Conservation (phyloP, 2,113 vertebrate species). For the Halcyon malimbica region DNA sequence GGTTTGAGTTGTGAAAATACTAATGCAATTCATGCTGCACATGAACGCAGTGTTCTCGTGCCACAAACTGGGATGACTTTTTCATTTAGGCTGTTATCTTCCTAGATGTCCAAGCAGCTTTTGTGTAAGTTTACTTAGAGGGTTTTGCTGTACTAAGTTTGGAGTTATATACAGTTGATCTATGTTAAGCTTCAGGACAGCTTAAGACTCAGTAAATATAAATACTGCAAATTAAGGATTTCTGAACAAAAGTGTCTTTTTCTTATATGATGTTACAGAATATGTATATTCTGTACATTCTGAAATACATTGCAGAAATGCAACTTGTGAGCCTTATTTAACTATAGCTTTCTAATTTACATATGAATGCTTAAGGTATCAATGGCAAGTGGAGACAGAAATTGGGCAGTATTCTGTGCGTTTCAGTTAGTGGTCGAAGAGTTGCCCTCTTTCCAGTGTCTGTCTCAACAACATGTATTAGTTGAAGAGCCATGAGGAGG, state of each 20-base stretch:
- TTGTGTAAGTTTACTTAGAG: neutral
- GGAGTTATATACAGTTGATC: neutral
- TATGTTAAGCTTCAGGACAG: neutral
- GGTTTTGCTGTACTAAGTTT: neutral
- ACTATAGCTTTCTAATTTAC: too few species aligned
- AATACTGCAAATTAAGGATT: neutral
- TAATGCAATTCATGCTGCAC: neutral
- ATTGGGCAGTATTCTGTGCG: rapidly evolving
- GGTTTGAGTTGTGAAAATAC: neutral
- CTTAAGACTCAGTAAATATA: neutral
- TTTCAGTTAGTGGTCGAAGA: neutral
- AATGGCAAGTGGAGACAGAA: neutral
- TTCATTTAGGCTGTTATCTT: neutral
- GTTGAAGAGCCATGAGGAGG: neutral
- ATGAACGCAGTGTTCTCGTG: neutral
- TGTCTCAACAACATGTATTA: neutral
- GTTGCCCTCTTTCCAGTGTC: neutral
- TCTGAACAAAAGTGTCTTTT: neutral
- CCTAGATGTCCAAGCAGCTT: neutral
- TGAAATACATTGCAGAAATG: neutral
- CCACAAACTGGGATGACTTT: neutral
- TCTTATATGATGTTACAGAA: neutral
- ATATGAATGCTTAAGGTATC: neutral
- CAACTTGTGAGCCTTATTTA: neutral
- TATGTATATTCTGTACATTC: neutral